Percentiles rank a stretch among this genome's conserved stretches.
Evolutionary conservation across 1,140 invertebrate genomes (phyloP).

Genomic region (Platorchestia sp.): DNA sequence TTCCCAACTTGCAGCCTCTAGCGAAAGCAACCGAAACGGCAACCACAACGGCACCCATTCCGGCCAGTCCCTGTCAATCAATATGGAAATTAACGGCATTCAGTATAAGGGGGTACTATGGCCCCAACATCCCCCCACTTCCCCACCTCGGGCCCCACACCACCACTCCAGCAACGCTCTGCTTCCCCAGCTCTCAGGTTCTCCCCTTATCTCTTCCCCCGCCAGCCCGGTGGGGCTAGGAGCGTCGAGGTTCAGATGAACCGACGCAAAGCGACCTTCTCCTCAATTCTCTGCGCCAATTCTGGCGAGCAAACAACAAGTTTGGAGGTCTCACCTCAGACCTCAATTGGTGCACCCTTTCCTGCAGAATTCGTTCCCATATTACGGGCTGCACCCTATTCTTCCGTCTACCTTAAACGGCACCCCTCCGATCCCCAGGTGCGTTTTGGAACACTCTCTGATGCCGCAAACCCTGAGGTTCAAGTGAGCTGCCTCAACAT

Average conservation of each 20-base stretch:
- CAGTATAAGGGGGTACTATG: conserved; percentile 45
- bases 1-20: not conserved
- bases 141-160: not conserved
- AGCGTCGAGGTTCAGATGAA: conserved; percentile 44
- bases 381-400: conserved; percentile 37
- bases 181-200: conserved; percentile 31
- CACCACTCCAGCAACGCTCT: conserved; percentile 36
- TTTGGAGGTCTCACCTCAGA: not conserved
- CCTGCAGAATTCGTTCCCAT: conserved; percentile 19
- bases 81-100: conserved; percentile 46
- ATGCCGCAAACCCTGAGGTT: not conserved
- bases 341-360: conserved; percentile 2
- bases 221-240: conserved; percentile 27
- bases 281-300: not conserved
- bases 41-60: not conserved
- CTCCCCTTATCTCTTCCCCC: conserved; percentile 10
- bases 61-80: conserved; percentile 37
- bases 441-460: not conserved
- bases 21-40: conserved; percentile 36
- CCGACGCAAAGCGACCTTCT: conserved; percentile 15
- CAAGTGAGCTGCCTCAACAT: conserved; percentile 35
- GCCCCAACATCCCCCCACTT: conserved; percentile 37
- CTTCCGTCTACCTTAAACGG: not conserved
- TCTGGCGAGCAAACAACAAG: not conserved
- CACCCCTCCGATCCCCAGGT: not conserved